phyloP scores from a whole-genome alignment of 2,888 invertebrate species.

The Caenorhabditis doughertyi region DNA sequence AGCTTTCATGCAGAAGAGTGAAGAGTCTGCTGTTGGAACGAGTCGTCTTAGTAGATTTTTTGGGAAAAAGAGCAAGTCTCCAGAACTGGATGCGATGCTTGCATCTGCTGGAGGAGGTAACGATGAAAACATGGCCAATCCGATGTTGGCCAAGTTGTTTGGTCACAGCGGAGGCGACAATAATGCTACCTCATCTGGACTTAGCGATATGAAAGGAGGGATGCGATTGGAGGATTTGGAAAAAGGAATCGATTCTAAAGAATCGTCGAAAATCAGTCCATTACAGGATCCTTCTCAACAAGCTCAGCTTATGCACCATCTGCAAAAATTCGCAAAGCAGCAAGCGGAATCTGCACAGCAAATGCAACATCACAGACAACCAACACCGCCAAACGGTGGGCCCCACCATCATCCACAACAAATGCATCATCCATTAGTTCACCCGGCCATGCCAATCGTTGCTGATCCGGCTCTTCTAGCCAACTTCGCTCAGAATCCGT shows the following conservation, averaged over 20 bases:
- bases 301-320: slow-evolving; percentile 69
- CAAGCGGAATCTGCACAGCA: slow-evolving; percentile 48
- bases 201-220: slow-evolving; percentile 39
- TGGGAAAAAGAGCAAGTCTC: slow-evolving; percentile 57
- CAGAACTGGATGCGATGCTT: slow-evolving; percentile 35
- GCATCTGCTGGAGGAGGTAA: slow-evolving; percentile 40
- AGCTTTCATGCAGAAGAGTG: slow-evolving; percentile 1
- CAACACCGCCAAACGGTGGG: slow-evolving; percentile 47
- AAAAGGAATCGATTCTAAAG: slow-evolving; percentile 37
- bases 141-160: slow-evolving; percentile 58
- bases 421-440: slow-evolving; percentile 15
- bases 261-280: slow-evolving; percentile 60
- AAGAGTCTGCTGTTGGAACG: slow-evolving; percentile 30
- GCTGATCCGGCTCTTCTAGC: slow-evolving; percentile 54
- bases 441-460: slow-evolving; percentile 37
- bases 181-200: slow-evolving; percentile 25
- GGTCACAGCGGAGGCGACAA: slow-evolving; percentile 39
- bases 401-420: slow-evolving; percentile 27
- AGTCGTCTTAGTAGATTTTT: slow-evolving; percentile 76
- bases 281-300: slow-evolving; percentile 74
- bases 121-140: slow-evolving; percentile 56
- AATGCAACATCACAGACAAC: slow-evolving; percentile 46
- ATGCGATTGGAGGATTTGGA: slow-evolving; percentile 69
- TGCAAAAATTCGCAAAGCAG: slow-evolving; percentile 64
- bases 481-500: slow-evolving; percentile 55